phyloP scores from a whole-genome alignment of 64 coral and sea anemone species.

The Trachythela sp. region DNA sequence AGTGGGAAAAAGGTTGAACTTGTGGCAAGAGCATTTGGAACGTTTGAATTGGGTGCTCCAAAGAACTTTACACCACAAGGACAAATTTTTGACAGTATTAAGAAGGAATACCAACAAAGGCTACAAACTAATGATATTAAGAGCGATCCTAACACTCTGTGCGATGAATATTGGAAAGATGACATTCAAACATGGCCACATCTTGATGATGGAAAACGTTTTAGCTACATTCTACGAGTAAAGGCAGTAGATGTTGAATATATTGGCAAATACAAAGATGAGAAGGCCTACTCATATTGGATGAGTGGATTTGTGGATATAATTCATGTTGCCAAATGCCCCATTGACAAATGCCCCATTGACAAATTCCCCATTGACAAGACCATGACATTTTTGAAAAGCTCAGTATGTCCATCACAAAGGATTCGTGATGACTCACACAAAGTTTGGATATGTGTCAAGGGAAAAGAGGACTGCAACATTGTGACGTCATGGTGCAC shows the following conservation, averaged over 20 bases:
- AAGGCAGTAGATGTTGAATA: constrained; percentile 65
- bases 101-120: not conserved
- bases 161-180: constrained; percentile 21
- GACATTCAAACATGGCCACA: constrained; percentile 47
- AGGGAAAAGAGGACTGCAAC: constrained; percentile 22
- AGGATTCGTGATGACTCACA: constrained; percentile 29
- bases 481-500: constrained; percentile 66
- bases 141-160: not conserved
- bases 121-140: not conserved
- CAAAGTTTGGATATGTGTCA: constrained; percentile 1
- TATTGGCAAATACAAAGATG: constrained; percentile 54
- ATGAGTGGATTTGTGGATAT: constrained; percentile 28
- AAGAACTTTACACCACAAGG: constrained; percentile 35
- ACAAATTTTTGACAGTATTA: not conserved
- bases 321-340: constrained; percentile 26
- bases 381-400: constrained; percentile 28
- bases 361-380: not conserved
- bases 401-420: constrained; percentile 43
- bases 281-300: constrained; percentile 57
- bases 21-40: constrained; percentile 20
- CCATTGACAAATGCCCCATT: constrained; percentile 13
- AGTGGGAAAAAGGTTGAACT: not conserved
- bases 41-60: constrained; percentile 13
- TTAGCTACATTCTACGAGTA: constrained; percentile 43
- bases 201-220: constrained; percentile 46